Evolutionary conservation across 2,113 vertebrate genomes (phyloP).

Genomic region (sheep (Ovis aries)): DNA sequence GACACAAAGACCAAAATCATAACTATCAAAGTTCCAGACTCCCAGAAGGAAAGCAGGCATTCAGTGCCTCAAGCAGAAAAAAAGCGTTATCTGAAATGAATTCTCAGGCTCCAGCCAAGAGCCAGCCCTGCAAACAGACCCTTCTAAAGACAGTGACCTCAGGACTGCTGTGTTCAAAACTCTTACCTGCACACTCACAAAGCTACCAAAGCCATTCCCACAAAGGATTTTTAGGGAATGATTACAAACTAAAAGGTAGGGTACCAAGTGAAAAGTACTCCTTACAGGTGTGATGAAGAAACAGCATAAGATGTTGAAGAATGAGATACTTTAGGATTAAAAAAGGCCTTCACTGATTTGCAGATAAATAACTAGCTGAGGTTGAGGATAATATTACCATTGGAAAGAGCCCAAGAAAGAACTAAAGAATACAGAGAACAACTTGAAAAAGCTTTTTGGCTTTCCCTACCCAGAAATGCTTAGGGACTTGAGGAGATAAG

Average conservation of each 20-base stretch:
- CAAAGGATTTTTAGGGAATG: neutral
- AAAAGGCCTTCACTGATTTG: neutral
- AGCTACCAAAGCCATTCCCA: neutral
- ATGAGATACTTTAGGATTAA: neutral
- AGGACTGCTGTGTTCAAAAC: neutral
- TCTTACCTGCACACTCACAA: neutral
- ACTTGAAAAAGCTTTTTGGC: neutral
- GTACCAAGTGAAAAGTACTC: neutral
- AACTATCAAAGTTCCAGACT: neutral
- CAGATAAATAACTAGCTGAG: neutral
- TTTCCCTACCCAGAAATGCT: neutral
- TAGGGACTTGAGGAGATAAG: neutral
- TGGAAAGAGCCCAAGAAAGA: neutral
- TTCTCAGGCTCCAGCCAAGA: neutral
- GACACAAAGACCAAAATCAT: neutral
- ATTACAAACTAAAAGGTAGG: neutral
- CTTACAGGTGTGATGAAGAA: neutral
- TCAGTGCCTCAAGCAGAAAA: neutral
- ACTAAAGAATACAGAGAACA: neutral
- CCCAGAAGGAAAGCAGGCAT: neutral
- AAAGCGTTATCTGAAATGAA: neutral
- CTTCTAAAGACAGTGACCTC: neutral
- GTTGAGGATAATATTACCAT: neutral
- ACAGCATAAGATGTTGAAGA: neutral
- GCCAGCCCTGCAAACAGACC: neutral